Percentiles rank a stretch among this genome's conserved stretches.
These are phyloP conservation scores for Cantharis rufa DNA, from an alignment of 2,888 invertebrate species.

Conservation along the genomic window DNA sequence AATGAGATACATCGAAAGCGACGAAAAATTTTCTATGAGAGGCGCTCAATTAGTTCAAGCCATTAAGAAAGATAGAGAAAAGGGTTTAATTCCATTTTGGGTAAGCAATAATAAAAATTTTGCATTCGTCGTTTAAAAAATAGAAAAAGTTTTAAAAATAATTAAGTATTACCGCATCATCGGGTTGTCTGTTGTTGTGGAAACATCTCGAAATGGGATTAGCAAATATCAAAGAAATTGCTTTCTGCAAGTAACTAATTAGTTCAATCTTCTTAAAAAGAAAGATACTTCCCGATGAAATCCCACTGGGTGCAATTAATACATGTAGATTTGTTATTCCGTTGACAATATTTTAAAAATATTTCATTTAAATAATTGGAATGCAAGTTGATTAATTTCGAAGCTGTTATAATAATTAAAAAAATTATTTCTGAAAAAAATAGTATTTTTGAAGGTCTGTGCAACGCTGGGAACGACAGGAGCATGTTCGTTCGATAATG, in stretches of 20 bases:
- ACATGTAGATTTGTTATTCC: constrained; percentile 28
- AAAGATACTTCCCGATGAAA: constrained; percentile 34
- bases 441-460: constrained; percentile 71
- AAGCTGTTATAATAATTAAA: neutral
- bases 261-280: constrained; percentile 52
- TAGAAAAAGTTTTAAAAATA: neutral
- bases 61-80: constrained; percentile 76
- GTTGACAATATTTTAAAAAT: constrained; percentile 7
- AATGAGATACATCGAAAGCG: constrained; percentile 90
- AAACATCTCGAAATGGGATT: constrained; percentile 13
- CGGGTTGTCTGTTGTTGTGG: constrained; percentile 4
- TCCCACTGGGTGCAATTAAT: constrained; percentile 53
- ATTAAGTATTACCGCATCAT: neutral
- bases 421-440: neutral
- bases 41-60: constrained; percentile 80
- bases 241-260: constrained; percentile 53
- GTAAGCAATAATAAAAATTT: constrained; percentile 63
- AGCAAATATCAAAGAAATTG: constrained; percentile 35
- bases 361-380: neutral
- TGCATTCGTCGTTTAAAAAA: neutral
- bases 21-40: constrained; percentile 81
- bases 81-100: constrained; percentile 89
- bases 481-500: constrained; percentile 93
- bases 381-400: neutral
- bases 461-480: constrained; percentile 96